A percentile compares a stretch with the other conserved stretches of the same genome.
Conservation (phyloP, 2,888 invertebrate species). For the Mythimna ferrago region DNA sequence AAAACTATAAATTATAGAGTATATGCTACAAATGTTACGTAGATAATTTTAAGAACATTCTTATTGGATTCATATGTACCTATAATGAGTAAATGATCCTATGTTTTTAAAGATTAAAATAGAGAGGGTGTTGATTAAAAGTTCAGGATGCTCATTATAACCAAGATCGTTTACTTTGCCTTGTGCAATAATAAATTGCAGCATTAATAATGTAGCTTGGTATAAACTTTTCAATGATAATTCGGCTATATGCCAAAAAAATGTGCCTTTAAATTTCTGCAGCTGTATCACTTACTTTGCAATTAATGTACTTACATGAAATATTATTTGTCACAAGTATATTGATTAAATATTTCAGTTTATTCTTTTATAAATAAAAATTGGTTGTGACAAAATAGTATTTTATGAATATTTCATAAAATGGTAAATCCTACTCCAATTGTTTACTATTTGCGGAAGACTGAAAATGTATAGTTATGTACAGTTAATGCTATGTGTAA, state of each 20-base stretch:
- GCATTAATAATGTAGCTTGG: constrained; percentile 40
- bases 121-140: constrained; percentile 70
- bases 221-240: constrained; percentile 50
- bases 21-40: constrained; percentile 62
- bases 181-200: constrained; percentile 68
- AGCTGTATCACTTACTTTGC: constrained; percentile 62
- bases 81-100: constrained; percentile 47
- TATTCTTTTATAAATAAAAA: constrained; percentile 41
- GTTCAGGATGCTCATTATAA: constrained; percentile 89
- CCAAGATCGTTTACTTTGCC: constrained; percentile 73
- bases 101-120: constrained; percentile 64
- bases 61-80: constrained; percentile 46
- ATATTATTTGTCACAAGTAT: constrained; percentile 75
- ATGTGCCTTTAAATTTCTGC: constrained; percentile 81
- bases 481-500: constrained; percentile 81
- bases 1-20: constrained; percentile 67
- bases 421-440: constrained; percentile 63
- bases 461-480: constrained; percentile 83
- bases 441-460: constrained; percentile 78
- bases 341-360: constrained; percentile 34
- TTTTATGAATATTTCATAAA: constrained; percentile 67
- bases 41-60: constrained; percentile 64
- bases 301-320: constrained; percentile 69
- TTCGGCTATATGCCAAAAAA: constrained; percentile 76
- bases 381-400: constrained; percentile 76